Conservation (phyloP, 2,113 vertebrate genomes). For the Aphyosemion australe region DNA sequence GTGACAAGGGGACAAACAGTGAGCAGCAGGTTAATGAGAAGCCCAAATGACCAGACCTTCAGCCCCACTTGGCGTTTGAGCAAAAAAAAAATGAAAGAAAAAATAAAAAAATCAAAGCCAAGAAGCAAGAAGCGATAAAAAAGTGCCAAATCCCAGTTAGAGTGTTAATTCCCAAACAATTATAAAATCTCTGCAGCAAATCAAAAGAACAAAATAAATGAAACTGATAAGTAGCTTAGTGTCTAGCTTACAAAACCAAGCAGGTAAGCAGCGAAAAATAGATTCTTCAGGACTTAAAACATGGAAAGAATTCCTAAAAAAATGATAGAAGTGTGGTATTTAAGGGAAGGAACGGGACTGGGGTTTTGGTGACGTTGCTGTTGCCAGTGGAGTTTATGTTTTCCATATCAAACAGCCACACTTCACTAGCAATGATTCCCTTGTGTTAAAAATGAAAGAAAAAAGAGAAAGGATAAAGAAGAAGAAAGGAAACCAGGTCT, state of each 20-base stretch:
- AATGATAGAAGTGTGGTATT: slow-evolving; percentile 8
- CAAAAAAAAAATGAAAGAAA: slow-evolving; percentile 65
- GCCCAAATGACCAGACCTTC: slow-evolving; percentile 88
- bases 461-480: slow-evolving; percentile 14
- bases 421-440: slow-evolving; percentile 62
- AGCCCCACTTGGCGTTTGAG: slow-evolving; percentile 87
- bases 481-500: slow-evolving; percentile 3
- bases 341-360: slow-evolving; percentile 17
- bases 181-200: slow-evolving; percentile 73
- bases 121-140: slow-evolving; percentile 84
- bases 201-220: slow-evolving; percentile 72
- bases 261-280: slow-evolving; percentile 12
- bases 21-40: slow-evolving; percentile 99
- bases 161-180: slow-evolving; percentile 85
- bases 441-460: slow-evolving; percentile 49
- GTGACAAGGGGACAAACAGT: slow-evolving; percentile 98
- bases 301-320: slow-evolving; percentile 24
- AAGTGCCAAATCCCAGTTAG: slow-evolving; percentile 85
- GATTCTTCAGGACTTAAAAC: slow-evolving; percentile 32
- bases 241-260: slow-evolving; percentile 61
- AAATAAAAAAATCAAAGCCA: slow-evolving; percentile 80
- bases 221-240: slow-evolving; percentile 65
- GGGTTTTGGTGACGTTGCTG: slow-evolving; percentile 42
- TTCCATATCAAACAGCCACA: slow-evolving; percentile 75
- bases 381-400: slow-evolving; percentile 61